Evolutionary conservation across 1,140 invertebrate species (phyloP).

Genomic region (Vanessa atalanta): DNA sequence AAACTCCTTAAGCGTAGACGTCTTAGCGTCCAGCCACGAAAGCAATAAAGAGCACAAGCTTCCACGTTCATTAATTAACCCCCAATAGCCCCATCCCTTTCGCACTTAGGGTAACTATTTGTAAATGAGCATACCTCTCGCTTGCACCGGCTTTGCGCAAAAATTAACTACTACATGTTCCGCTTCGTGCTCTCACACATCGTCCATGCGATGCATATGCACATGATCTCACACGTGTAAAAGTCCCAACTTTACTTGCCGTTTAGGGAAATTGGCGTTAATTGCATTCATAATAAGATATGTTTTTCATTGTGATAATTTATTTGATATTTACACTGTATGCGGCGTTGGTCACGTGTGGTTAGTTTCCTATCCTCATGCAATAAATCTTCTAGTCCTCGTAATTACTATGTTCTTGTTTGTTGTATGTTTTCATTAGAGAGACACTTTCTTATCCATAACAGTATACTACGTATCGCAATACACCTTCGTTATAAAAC

Average conservation of each 20-base stretch:
- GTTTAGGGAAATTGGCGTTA: conserved; percentile 60
- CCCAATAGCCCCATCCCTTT: conserved; percentile 64
- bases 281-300: conserved; percentile 62
- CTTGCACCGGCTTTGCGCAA: conserved; percentile 80
- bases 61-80: conserved; percentile 82
- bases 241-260: conserved; percentile 49
- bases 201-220: conserved; percentile 74
- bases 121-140: conserved; percentile 78
- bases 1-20: conserved; percentile 78
- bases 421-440: conserved; percentile 79
- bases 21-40: conserved; percentile 80
- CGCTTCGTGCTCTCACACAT: conserved; percentile 71
- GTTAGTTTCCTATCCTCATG: conserved; percentile 76
- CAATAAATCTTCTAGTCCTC: conserved; percentile 78
- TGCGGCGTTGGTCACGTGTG: conserved; percentile 69
- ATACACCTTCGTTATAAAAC: neutral
- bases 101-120: conserved; percentile 65
- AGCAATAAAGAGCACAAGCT: conserved; percentile 82
- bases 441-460: conserved; percentile 33
- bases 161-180: conserved; percentile 81
- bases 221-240: conserved; percentile 47
- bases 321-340: conserved; percentile 48
- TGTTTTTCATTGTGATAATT: conserved; percentile 52
- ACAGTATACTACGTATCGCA: conserved; percentile 17
- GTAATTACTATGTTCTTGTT: conserved; percentile 80